A percentile compares a stretch with the other conserved stretches of the same genome.
These are phyloP conservation scores for Caenorhabditis sulstoni DNA, from an alignment of 2,888 invertebrate species.

Conservation along the genomic window DNA sequence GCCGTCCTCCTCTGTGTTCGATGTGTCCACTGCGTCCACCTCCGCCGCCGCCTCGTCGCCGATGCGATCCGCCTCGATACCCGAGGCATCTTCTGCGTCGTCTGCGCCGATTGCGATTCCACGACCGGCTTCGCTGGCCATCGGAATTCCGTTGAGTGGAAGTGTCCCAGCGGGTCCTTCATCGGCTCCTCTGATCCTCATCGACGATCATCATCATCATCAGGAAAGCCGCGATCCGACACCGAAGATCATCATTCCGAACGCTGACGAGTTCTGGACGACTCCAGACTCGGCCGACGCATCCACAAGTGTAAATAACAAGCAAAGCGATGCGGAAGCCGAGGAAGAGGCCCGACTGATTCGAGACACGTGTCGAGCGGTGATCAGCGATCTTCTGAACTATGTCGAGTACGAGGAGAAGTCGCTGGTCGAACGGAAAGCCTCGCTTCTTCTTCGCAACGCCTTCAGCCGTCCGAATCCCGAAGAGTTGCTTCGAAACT, in stretches of 20 bases:
- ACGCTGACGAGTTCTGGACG: slow-evolving; percentile 13
- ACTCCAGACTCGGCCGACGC: slow-evolving; percentile 9
- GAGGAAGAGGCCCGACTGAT: slow-evolving; percentile 34
- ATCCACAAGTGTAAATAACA: background rate
- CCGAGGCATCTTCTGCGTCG: background rate
- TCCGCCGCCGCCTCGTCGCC: slow-evolving; percentile 12
- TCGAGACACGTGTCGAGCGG: slow-evolving; percentile 56
- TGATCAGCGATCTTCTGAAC: slow-evolving; percentile 71
- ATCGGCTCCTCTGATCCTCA: slow-evolving; percentile 59
- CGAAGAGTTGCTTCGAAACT: slow-evolving; percentile 34
- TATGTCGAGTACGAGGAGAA: slow-evolving; percentile 72
- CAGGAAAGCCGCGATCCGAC: too few species aligned
- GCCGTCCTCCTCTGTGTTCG: slow-evolving; percentile 68
- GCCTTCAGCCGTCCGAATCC: slow-evolving; percentile 49
- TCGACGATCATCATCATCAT: slow-evolving; percentile 1
- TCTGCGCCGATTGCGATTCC: background rate
- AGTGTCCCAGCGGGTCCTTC: slow-evolving; percentile 54
- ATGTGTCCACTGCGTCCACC: slow-evolving; percentile 51
- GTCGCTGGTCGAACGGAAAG: slow-evolving; percentile 67
- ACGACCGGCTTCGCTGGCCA: slow-evolving; percentile 58
- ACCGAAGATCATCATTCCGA: background rate
- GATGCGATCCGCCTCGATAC: slow-evolving; percentile 26
- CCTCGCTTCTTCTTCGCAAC: slow-evolving; percentile 62
- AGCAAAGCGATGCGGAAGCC: slow-evolving; percentile 21
- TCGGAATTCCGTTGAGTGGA: slow-evolving; percentile 57